Evolutionary conservation across 2,797 vertebrate species (phyloP).

Genomic region (Acrossocheilus wenchowensis): DNA sequence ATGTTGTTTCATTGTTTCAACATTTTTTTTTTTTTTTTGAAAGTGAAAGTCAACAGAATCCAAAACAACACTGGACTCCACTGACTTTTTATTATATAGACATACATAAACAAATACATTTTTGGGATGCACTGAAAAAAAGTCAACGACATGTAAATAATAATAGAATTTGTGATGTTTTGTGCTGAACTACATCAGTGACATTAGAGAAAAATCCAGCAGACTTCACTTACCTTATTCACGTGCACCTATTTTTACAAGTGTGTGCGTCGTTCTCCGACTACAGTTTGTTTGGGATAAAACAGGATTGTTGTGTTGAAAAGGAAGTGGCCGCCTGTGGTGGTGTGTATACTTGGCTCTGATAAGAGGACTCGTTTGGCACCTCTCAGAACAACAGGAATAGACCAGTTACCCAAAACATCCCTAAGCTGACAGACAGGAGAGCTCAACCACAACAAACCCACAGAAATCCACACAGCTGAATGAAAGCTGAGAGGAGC

Average conservation of each 20-base stretch:
- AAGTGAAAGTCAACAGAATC: not conserved
- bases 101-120: not conserved
- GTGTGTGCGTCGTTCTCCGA: constrained; percentile 43
- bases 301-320: constrained; percentile 56
- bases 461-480: not conserved
- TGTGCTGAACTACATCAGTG: not conserved
- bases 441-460: constrained; percentile 19
- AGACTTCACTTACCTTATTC: not conserved
- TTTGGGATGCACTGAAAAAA: too few species aligned
- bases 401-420: constrained; percentile 79
- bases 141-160: too few species aligned
- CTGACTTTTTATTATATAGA: not conserved
- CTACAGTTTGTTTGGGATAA: constrained; percentile 55
- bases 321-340: constrained; percentile 78
- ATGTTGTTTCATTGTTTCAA: not conserved
- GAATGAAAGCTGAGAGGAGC: not conserved
- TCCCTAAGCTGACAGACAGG: constrained; percentile 61
- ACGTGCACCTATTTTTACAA: not conserved
- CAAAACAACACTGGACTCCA: too few species aligned
- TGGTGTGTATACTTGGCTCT: constrained; percentile 82
- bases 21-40: too few species aligned
- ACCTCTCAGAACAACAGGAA: constrained; percentile 85
- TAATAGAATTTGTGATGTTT: not conserved
- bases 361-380: constrained; percentile 84
- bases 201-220: not conserved